Base-by-base conservation (phyloP, 2,888 invertebrate species). In the Drosophila bunnanda region DNA sequence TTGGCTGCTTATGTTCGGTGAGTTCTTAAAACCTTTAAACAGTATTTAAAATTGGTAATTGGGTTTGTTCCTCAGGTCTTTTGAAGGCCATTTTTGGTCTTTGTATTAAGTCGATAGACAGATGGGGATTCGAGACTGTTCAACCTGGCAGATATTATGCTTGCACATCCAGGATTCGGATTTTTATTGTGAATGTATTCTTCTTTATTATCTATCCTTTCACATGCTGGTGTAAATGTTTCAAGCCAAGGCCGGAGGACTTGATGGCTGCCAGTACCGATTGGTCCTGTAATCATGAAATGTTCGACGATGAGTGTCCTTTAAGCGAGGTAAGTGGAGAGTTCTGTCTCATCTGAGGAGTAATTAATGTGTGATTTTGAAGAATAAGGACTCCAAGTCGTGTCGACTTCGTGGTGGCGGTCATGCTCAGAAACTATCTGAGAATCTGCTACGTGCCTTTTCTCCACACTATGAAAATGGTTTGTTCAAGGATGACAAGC, bases 171-270 rank as follows among this genome's bases (percentile, higher is more conserved):
- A 80, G 77, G 66, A 75, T 57, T 41, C 78, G 82, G 12, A 67
- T 79, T 52, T 90, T 90, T 76, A 74, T 82, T 30, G 72, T 89
- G n/a, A 91, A 90, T 55, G 43, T 67, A 15, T 43, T 89, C 12
- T 86, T 90, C 59, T 91, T 89, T 56, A 44, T 88, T 15, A 75
- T 85, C 4, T 74, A 80, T 46, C 87, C 84, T 20, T 90, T 84
- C 73, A 54, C 84, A 17, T 82, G 74, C 46, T 88, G 87, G 64
- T 90, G 90, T 67, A 85, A 85, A 38, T 89, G 89, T 36, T 91
- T 89, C 57, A 76, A 71, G 13, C 88, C 89, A 1, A 78, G 68
- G 32, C 70, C 84, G 12, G 85, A 89, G 34, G 89, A 90, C 58
- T 66, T 88, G 15, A 62, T 80, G 55, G 61, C 76, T 28, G 80